Percentiles rank a stretch among this genome's conserved stretches.
Conservation (phyloP, 35 echinoderm and acorn worm species). For the Nesometra sesokonis region DNA sequence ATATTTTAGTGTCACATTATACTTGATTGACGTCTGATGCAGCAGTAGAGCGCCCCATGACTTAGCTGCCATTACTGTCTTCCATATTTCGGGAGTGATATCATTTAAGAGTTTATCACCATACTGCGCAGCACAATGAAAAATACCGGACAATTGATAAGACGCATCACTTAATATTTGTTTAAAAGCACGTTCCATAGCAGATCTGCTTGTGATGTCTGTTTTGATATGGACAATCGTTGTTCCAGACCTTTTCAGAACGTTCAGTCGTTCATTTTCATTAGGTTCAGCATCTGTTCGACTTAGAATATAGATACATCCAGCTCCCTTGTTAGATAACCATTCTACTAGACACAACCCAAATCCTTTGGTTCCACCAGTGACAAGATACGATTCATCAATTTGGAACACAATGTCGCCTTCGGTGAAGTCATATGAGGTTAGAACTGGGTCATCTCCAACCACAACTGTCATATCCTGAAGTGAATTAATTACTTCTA, state of each 20-base stretch:
- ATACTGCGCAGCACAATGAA: constrained; percentile 54
- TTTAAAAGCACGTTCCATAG: constrained; percentile 67
- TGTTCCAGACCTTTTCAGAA: constrained; percentile 66
- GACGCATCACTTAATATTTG: constrained; percentile 60
- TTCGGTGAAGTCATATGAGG: constrained; percentile 79
- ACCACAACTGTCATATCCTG: constrained; percentile 62
- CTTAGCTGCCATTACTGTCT: constrained; percentile 28
- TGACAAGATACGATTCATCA: constrained; percentile 44
- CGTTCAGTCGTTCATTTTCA: constrained; percentile 62
- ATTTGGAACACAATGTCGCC: constrained; percentile 39
- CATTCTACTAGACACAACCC: constrained; percentile 36
- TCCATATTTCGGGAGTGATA: constrained; percentile 23
- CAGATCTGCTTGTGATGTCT: constrained; percentile 63
- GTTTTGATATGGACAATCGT: constrained; percentile 74
- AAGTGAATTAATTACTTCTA: neutral
- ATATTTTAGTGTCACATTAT: constrained; percentile 9
- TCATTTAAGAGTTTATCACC: constrained; percentile 23
- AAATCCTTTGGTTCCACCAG: constrained; percentile 59
- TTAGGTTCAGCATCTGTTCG: constrained; percentile 1
- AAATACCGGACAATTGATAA: constrained; percentile 57
- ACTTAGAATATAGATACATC: constrained; percentile 20
- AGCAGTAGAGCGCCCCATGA: constrained; percentile 50
- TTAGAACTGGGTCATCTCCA: constrained; percentile 62
- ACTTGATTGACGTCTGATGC: constrained; percentile 35
- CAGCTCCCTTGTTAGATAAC: constrained; percentile 32